Conservation (phyloP, 1,140 invertebrate genomes). For the Pentalonia nigronervosa region DNA sequence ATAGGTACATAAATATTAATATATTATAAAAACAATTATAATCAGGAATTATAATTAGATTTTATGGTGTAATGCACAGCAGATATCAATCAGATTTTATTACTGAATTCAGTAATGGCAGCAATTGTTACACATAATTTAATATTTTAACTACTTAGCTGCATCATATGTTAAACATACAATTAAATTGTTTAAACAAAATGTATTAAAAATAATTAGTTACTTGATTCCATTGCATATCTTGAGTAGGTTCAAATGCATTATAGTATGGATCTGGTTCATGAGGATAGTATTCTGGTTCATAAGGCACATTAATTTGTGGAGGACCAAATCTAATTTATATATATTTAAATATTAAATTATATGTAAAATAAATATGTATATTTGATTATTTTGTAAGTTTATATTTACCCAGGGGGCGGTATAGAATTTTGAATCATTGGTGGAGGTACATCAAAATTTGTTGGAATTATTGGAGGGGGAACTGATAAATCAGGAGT, state of each 20-base stretch:
- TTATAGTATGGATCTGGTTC: conserved; percentile 72
- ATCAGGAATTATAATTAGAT: not conserved
- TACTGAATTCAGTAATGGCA: not conserved
- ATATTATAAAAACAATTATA: not conserved
- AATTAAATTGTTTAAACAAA: not conserved
- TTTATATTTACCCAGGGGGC: conserved; percentile 64
- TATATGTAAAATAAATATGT: too few species aligned
- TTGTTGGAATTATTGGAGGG: conserved; percentile 69
- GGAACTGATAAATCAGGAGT: conserved; percentile 73
- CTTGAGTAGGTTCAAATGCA: conserved; percentile 76
- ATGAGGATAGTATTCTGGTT: conserved; percentile 55
- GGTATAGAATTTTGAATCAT: conserved; percentile 67
- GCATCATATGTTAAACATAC: not conserved
- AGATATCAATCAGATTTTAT: not conserved
- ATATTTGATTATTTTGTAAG: not conserved
- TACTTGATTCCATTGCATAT: conserved; percentile 70
- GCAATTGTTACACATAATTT: not conserved
- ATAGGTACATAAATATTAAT: not conserved
- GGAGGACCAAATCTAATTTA: conserved; percentile 50
- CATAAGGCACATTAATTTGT: conserved; percentile 55
- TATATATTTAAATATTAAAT: not conserved
- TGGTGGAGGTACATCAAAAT: conserved; percentile 68
- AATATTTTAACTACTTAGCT: too few species aligned
- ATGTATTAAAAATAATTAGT: not conserved
- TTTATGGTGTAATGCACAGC: not conserved